Conservation (phyloP, 2,113 vertebrate species). For the Pelecanoides urinatrix region DNA sequence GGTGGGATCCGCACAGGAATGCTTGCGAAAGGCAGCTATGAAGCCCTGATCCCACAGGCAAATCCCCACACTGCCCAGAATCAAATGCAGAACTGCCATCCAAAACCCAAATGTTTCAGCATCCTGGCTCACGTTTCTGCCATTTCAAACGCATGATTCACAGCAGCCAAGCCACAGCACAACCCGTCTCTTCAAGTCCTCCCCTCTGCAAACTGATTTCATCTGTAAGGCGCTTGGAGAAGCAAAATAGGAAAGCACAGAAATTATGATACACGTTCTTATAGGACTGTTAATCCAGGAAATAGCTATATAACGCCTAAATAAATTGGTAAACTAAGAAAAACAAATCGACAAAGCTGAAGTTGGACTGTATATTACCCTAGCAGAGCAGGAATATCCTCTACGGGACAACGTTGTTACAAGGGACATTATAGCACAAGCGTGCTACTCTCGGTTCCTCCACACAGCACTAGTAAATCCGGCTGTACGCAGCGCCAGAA, state of each 20-base stretch:
- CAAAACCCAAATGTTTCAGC: not conserved
- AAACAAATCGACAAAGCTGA: not conserved
- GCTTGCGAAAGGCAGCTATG: not conserved
- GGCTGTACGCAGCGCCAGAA: not conserved
- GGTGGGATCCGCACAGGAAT: constrained; percentile 19
- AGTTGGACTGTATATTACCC: not conserved
- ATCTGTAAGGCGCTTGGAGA: rapidly evolving
- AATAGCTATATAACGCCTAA: not conserved
- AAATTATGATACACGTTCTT: not conserved
- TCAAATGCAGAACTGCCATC: not conserved
- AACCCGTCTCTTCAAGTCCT: not conserved
- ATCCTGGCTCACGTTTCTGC: not conserved
- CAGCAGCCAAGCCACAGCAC: not conserved
- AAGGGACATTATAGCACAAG: not conserved
- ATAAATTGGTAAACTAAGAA: not conserved
- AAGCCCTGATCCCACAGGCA: not conserved
- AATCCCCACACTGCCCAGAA: not conserved
- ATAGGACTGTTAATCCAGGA: not conserved
- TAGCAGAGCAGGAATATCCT: not conserved
- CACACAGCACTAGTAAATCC: not conserved
- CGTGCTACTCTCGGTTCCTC: not conserved
- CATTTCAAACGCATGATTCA: not conserved
- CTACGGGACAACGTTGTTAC: not conserved
- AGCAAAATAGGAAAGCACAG: not conserved
- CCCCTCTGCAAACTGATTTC: not conserved